Percentiles rank a stretch among this genome's conserved stretches.
Evolutionary conservation across 1,140 invertebrate genomes (phyloP).

Genomic region (Thalassaphorura encarpata): DNA sequence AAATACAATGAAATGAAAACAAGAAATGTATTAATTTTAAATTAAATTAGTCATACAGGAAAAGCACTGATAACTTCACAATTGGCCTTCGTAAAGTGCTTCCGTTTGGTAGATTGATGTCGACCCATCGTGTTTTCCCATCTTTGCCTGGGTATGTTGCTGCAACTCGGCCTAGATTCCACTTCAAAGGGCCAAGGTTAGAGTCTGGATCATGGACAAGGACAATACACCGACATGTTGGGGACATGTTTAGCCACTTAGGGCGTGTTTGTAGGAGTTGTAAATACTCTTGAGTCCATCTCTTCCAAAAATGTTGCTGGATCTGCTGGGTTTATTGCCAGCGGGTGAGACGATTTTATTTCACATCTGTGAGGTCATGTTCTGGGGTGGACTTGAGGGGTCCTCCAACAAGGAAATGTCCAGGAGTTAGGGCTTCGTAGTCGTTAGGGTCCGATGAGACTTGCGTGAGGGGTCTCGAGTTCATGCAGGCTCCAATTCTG

Average conservation of each 20-base stretch:
- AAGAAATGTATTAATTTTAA: too few species aligned
- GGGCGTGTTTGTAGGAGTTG: background rate
- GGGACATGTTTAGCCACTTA: background rate
- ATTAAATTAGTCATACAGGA: too few species aligned
- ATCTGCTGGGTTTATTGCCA: conserved; percentile 16
- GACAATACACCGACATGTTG: conserved; percentile 4
- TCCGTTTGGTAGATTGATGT: background rate
- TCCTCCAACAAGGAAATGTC: conserved; percentile 10
- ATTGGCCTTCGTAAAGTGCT: too few species aligned
- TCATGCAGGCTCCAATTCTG: conserved; percentile 33
- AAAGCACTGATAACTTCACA: too few species aligned
- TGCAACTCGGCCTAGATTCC: conserved; percentile 35
- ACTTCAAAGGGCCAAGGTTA: conserved; percentile 32
- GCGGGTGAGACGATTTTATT: background rate
- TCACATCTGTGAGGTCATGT: background rate
- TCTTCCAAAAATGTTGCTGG: conserved; percentile 5
- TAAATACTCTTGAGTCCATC: conserved; percentile 2
- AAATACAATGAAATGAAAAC: too few species aligned
- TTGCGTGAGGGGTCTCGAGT: conserved; percentile 31
- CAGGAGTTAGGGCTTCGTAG: conserved; percentile 31
- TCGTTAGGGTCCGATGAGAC: conserved; percentile 33
- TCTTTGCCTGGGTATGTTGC: conserved; percentile 32
- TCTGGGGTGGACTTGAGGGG: background rate
- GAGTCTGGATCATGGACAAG: conserved; percentile 31
- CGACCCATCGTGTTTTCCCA: conserved; percentile 28